Conservation (phyloP, 2,888 invertebrate species). For the Eupithecia inturbata region DNA sequence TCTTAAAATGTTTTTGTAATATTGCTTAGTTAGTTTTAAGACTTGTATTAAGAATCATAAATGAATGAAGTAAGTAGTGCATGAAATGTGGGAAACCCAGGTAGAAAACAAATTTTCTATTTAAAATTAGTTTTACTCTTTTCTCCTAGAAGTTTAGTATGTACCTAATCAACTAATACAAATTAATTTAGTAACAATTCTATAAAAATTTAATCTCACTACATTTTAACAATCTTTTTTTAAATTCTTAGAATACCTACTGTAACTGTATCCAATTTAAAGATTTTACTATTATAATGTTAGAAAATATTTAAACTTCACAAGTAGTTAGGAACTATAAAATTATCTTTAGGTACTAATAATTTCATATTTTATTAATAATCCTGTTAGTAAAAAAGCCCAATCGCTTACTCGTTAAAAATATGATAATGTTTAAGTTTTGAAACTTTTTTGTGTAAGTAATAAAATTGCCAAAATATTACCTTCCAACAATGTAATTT, state of each 20-base stretch:
- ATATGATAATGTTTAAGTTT: neutral
- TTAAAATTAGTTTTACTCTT: neutral
- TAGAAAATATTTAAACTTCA: slow-evolving; percentile 64
- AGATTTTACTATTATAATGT: slow-evolving; percentile 53
- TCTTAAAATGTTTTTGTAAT: neutral
- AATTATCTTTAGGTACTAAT: slow-evolving; percentile 61
- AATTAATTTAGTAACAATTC: slow-evolving; percentile 31
- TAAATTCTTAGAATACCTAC: slow-evolving; percentile 47
- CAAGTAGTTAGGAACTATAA: slow-evolving; percentile 69
- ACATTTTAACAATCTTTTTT: slow-evolving; percentile 33
- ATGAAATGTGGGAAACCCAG: neutral
- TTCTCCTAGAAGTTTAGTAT: neutral
- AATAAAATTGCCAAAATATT: slow-evolving; percentile 72
- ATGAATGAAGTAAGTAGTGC: neutral
- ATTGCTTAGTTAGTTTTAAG: slow-evolving; percentile 7
- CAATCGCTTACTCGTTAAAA: slow-evolving; percentile 31
- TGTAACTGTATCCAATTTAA: slow-evolving; percentile 49
- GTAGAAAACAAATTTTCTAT: neutral
- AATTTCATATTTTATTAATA: slow-evolving; percentile 58
- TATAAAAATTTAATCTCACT: slow-evolving; percentile 40
- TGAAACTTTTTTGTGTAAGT: neutral
- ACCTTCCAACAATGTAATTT: slow-evolving; percentile 65
- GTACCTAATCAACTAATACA: slow-evolving; percentile 12
- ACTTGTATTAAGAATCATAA: neutral
- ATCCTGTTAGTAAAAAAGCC: slow-evolving; percentile 56